Evolutionary conservation across 2,888 invertebrate species (phyloP).

Genomic region (Athrips mouffetella): DNA sequence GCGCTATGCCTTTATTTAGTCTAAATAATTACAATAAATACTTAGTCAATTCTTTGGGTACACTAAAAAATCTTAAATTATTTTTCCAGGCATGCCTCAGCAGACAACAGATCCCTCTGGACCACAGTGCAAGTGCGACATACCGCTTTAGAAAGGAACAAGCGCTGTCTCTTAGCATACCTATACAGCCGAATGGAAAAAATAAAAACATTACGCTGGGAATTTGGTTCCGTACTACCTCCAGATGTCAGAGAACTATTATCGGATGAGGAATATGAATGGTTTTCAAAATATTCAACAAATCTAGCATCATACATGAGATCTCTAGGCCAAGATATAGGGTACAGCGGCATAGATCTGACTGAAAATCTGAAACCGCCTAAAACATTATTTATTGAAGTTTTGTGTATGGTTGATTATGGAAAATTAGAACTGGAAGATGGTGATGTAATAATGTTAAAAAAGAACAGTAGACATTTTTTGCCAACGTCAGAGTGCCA

Average conservation of each 20-base stretch:
- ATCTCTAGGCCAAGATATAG: constrained; percentile 86
- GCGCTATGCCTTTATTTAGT: no score
- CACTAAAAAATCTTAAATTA: not conserved
- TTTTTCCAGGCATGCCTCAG: constrained; percentile 68
- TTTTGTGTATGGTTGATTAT: constrained; percentile 92
- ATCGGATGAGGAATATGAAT: constrained; percentile 89
- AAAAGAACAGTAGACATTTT: constrained; percentile 94
- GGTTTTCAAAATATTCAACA: constrained; percentile 93
- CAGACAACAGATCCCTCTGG: constrained; percentile 80
- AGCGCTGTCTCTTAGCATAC: constrained; percentile 92
- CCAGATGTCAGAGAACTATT: constrained; percentile 88
- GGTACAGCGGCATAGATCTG: constrained; percentile 87
- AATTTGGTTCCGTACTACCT: constrained; percentile 95
- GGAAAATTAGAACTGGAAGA: constrained; percentile 96
- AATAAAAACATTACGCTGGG: constrained; percentile 94
- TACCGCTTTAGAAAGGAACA: constrained; percentile 90
- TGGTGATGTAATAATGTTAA: constrained; percentile 92
- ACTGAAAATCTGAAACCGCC: constrained; percentile 94
- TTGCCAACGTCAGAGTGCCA: constrained; percentile 93
- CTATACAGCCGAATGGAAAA: constrained; percentile 88
- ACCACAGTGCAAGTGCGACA: constrained; percentile 90
- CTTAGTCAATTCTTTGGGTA: no score
- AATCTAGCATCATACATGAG: constrained; percentile 93
- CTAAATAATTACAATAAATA: no score
- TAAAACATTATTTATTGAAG: constrained; percentile 94